A percentile compares a stretch with the other conserved stretches of the same genome.
Evolutionary conservation across 2,113 vertebrate genomes (phyloP).

Genomic region (Hystrix cristata): DNA sequence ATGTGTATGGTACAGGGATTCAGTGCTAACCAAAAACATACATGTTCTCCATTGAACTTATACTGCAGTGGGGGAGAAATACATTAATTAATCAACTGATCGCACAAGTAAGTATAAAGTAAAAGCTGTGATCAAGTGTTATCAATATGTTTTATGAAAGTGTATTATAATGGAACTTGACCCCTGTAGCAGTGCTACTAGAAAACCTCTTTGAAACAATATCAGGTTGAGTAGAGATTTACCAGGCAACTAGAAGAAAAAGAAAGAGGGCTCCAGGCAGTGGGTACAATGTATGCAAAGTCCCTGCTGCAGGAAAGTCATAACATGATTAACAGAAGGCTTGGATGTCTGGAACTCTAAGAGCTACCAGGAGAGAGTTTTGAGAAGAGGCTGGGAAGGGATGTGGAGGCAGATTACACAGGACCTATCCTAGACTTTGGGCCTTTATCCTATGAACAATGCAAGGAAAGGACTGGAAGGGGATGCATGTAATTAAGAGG

Average conservation of each 20-base stretch:
- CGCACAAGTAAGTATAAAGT: background rate
- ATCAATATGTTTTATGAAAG: background rate
- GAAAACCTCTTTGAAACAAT: slow-evolving; percentile 4
- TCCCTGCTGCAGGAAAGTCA: background rate
- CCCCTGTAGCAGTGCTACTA: background rate
- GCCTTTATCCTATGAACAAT: background rate
- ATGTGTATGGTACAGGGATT: background rate
- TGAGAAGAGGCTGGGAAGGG: background rate
- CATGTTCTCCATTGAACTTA: background rate
- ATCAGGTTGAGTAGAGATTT: background rate
- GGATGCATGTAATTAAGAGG: background rate
- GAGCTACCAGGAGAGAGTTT: background rate
- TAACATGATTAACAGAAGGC: background rate
- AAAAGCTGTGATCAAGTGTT: background rate
- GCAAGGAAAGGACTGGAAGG: background rate
- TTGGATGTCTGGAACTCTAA: background rate
- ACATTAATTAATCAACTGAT: background rate
- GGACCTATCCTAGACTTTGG: background rate
- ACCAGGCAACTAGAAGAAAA: background rate
- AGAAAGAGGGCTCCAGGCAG: background rate
- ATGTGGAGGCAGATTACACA: background rate
- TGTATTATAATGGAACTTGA: background rate
- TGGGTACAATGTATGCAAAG: background rate
- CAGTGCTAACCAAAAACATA: background rate
- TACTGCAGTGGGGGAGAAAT: background rate